Evolutionary conservation across 37 sponge, comb jelly and placozoan genomes (phyloP), one percentile per base, ranked within the genome.

Genomic region (Geodia barretti): DNA sequence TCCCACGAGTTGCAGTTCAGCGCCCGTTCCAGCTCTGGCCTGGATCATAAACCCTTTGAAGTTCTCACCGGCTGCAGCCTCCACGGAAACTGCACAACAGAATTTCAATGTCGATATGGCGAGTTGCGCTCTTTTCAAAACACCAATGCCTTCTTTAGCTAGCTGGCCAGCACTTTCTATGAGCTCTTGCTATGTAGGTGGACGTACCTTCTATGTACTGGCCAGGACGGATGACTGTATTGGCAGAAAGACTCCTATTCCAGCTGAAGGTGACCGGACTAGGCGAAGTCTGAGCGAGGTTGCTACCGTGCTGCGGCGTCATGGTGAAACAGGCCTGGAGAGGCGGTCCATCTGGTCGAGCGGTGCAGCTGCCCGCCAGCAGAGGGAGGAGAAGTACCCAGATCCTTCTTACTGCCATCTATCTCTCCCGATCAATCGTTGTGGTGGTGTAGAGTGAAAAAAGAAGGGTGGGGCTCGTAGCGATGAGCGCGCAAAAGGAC

Each of bases 31-130:
- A 14, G 7, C 37, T 70, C 33, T 32, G 2, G 71, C 71, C 8
- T 70, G 71, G 23, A 70, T 70, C 23, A 70, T 70, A 30, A 70
- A 70, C 3, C 71, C 71, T 70, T 32, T 70, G 37, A 70, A 70
- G 54, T 7, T 47, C 14, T 47, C 14, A 17, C 54, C 54, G 7
- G 54, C 54, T 7, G 7, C 14, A 47, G 54, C 7, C 14, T 47
- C 54, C 14, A 47, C 11, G 7, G 54, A 17, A 47, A 47, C 54
- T 47, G 54, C 14, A 47, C n/a, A n/a, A n/a, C n/a, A 14, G 54
- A 47, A 47, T 17, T 47, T 17, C 11, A 7, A 47, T 47, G 54
- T 47, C 7, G 54, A 17, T 7, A 47, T 7, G 54, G 54, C 7
- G 54, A 47, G 54, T 17, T n/a, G n/a, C n/a, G n/a, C n/a, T n/a